Percentiles rank a stretch among this genome's conserved stretches.
phyloP scores from a whole-genome alignment of 2,888 invertebrate genomes.

The Hypercompe scribonia region DNA sequence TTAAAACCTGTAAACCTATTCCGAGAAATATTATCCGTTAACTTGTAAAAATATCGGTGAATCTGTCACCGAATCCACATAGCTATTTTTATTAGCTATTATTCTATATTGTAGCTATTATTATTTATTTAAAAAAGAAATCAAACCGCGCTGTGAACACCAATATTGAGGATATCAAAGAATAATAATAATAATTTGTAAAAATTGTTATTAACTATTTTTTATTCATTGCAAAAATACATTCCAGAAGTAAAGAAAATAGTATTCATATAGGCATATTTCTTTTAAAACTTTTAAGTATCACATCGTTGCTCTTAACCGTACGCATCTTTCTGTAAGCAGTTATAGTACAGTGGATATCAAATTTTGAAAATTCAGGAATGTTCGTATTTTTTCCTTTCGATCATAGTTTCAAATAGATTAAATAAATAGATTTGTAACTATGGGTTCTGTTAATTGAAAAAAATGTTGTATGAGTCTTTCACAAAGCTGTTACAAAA shows the following conservation, averaged over 20 bases:
- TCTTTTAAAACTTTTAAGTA: constrained; percentile 5
- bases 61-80: too few species aligned
- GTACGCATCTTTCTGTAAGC: not conserved
- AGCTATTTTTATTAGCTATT: too few species aligned
- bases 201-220: too few species aligned
- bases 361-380: too few species aligned
- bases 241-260: not conserved
- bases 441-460: not conserved
- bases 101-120: too few species aligned
- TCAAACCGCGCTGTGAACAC: constrained; percentile 44
- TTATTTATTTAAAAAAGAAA: constrained; percentile 35
- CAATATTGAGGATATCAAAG: constrained; percentile 7
- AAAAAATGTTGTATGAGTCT: not conserved
- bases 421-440: too few species aligned
- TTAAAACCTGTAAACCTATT: not conserved
- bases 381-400: not conserved
- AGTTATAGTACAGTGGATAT: not conserved
- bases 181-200: constrained; percentile 13
- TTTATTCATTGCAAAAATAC: not conserved
- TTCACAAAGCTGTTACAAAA: not conserved
- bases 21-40: not conserved
- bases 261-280: not conserved
- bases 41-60: not conserved
- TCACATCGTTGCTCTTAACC: not conserved
- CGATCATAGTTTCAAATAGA: not conserved